Conservation (phyloP, 2,797 vertebrate species). For the Peromyscus nudipes region DNA sequence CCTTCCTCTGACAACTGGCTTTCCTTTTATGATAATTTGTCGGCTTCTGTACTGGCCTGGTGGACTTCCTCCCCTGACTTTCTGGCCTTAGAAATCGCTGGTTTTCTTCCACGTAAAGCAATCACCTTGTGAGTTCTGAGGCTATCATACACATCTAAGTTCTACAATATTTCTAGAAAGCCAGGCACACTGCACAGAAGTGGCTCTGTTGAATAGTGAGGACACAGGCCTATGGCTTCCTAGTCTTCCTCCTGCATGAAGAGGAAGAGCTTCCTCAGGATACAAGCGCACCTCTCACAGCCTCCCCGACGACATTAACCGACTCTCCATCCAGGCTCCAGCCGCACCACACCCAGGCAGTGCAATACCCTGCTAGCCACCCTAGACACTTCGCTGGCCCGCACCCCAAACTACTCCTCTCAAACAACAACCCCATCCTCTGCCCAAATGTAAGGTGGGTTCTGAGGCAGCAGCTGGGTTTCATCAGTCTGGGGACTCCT, state of each 20-base stretch:
- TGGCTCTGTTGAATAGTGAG: background rate
- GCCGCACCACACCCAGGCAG: background rate
- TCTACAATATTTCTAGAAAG: slow-evolving; percentile 29
- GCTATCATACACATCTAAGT: background rate
- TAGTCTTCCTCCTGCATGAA: background rate
- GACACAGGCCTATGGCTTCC: background rate
- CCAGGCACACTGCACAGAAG: background rate
- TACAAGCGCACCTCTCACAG: background rate
- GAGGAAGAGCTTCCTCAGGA: background rate
- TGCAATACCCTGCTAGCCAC: background rate
- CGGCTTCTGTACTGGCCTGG: background rate
- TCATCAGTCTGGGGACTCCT: background rate
- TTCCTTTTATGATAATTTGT: background rate
- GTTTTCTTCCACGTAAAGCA: background rate
- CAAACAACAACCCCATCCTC: background rate
- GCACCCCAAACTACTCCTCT: background rate
- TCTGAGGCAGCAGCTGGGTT: background rate
- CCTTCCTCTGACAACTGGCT: background rate
- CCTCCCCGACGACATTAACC: background rate
- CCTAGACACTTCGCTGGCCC: background rate
- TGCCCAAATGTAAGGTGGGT: background rate
- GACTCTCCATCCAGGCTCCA: background rate
- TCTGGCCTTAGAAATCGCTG: background rate
- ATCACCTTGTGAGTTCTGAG: background rate
- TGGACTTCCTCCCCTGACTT: background rate